Evolutionary conservation across 2,888 invertebrate species (phyloP).

Genomic region (Adela reaumurella): DNA sequence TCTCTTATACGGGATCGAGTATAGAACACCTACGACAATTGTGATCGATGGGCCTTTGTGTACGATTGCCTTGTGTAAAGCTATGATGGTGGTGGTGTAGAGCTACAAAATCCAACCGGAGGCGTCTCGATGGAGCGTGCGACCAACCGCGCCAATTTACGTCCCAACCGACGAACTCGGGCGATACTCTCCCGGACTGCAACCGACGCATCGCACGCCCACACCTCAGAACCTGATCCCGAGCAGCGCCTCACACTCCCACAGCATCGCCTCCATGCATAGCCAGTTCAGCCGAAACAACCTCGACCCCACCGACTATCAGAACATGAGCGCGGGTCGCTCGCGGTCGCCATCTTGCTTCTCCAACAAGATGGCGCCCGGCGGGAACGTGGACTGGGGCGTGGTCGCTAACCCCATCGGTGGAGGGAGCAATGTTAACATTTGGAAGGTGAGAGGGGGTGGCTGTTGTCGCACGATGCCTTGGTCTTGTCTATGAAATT

Average conservation of each 20-base stretch:
- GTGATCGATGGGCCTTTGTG: no score
- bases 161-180: constrained; percentile 41
- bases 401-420: constrained; percentile 39
- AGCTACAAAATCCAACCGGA: constrained; percentile 52
- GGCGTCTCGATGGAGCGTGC: constrained; percentile 39
- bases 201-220: constrained; percentile 19
- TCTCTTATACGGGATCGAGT: no score
- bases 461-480: no score
- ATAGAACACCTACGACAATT: no score
- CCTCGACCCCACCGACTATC: constrained; percentile 50
- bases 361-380: constrained; percentile 50
- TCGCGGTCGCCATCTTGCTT: constrained; percentile 55
- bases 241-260: constrained; percentile 46
- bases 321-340: constrained; percentile 28
- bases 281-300: constrained; percentile 35
- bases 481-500: no score
- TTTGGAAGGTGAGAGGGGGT: constrained; percentile 56
- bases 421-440: constrained; percentile 18
- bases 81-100: constrained; percentile 24
- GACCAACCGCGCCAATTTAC: constrained; percentile 52
- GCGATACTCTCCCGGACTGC: constrained; percentile 16
- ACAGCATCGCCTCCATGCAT: constrained; percentile 53
- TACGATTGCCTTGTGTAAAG: no score
- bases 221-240: constrained; percentile 41
- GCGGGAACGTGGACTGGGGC: constrained; percentile 49